Evolutionary conservation across 2,888 invertebrate species (phyloP).

Genomic region (Ochlodes sylvanus): DNA sequence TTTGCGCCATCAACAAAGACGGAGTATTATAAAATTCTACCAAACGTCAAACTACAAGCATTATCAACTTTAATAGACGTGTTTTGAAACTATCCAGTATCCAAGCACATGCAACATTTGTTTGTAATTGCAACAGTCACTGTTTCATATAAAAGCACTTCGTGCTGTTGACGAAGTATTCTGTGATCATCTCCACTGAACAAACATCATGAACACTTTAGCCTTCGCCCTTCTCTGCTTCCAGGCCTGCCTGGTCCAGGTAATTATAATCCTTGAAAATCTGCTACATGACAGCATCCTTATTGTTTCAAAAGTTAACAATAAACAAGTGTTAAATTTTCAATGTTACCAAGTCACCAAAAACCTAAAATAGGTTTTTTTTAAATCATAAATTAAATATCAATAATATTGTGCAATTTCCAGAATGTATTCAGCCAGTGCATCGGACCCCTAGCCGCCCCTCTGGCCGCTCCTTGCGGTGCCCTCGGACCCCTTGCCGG

Average conservation of each 20-base stretch:
- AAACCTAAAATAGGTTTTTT: too few relatives aligned
- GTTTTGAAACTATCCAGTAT: background rate
- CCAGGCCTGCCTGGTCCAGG: conserved; percentile 55
- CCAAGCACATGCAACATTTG: conserved; percentile 2
- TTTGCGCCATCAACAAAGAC: too few relatives aligned
- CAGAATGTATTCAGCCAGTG: conserved; percentile 38
- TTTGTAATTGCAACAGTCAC: conserved; percentile 8
- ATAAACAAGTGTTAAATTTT: too few relatives aligned
- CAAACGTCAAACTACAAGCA: background rate
- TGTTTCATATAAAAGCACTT: conserved; percentile 23
- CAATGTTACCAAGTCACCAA: too few relatives aligned
- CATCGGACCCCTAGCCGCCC: conserved; percentile 21
- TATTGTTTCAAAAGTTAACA: too few relatives aligned
- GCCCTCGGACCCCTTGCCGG: conserved; percentile 46
- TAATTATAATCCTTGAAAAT: conserved; percentile 37
- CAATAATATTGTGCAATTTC: background rate
- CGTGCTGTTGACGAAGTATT: conserved; percentile 14
- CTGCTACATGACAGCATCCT: too few relatives aligned
- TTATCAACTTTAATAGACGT: background rate
- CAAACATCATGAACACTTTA: conserved; percentile 47
- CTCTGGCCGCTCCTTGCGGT: conserved; percentile 40
- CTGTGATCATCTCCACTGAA: conserved; percentile 13
- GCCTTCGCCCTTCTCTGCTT: conserved; percentile 49
- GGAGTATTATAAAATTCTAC: too few relatives aligned
- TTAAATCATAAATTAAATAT: too few relatives aligned